Evolutionary conservation across 2,888 invertebrate species (phyloP), one percentile per base, ranked within the genome.

Genomic region (Hemistola chrysoprasaria): DNA sequence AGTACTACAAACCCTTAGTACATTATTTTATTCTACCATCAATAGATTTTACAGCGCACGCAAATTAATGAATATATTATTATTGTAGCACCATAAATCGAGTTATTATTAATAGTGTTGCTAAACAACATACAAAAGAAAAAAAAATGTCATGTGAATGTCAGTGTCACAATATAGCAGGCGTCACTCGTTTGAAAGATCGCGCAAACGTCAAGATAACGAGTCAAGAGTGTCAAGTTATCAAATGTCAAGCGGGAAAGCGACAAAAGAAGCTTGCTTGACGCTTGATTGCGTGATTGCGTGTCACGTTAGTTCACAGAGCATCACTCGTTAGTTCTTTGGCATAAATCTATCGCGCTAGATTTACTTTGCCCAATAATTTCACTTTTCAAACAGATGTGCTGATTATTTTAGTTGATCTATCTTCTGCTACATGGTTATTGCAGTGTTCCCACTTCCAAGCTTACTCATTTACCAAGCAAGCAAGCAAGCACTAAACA

Each of bases 291-390:
- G 16, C 16, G 16, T 16, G 16, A 3, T n/a, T 89, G 89, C 89
- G 89, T 90, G 89, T 90, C 89, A 90, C 35, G 35, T 25, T 20
- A 25, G 34, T 35, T n/a, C n/a, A n/a, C n/a, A n/a, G n/a, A n/a
- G n/a, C n/a, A n/a, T n/a, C n/a, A n/a, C 36, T 22, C 86, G 88
- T 87, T 87, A 79, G 73, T 77, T 77, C 75, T 72, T 72, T 71
- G 66, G 74, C 68, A 72, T 70, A 77, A 78, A 75, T 78, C 73
- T 69, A 73, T 78, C 78, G 77, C 69, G 72, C 72, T 77, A 71
- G 69, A 73, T 72, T 76, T 51, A 79, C 68, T 71, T 80, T 78
- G 73, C 59, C 59, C 55, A 31, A 45, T 49, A 37, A 45, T 35
- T 39, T 43, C 26, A 39, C 44, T 46, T 35, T 39, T 43, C 26